A percentile compares a stretch with the other conserved stretches of the same genome.
phyloP scores from a whole-genome alignment of 2,888 invertebrate genomes.

The Aphidoletes aphidimyza region DNA sequence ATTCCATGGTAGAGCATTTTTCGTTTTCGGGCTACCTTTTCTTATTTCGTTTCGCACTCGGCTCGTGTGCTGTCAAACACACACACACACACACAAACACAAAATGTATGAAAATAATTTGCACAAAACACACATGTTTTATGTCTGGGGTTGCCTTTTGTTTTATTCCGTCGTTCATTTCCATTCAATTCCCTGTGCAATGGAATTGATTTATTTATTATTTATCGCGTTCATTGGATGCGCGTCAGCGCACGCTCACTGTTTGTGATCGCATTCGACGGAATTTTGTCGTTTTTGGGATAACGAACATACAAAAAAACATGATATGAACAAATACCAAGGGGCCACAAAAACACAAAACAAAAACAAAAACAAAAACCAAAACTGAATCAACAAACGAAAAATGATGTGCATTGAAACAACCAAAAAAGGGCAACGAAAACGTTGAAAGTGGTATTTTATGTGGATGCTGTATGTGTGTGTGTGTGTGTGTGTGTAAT shows the following conservation, averaged over 20 bases:
- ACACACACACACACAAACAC: background rate
- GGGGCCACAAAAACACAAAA: background rate
- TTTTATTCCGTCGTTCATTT: background rate
- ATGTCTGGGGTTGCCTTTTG: background rate
- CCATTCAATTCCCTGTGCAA: conserved; percentile 1
- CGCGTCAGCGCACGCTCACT: background rate
- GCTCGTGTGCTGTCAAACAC: background rate
- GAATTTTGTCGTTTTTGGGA: conserved; percentile 26
- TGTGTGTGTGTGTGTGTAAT: background rate
- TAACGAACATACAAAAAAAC: conserved; percentile 6
- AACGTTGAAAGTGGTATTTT: background rate
- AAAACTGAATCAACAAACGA: background rate
- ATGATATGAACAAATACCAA: conserved; percentile 1
- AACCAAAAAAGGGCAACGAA: too few species aligned
- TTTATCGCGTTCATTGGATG: conserved; percentile 19
- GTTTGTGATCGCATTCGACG: background rate
- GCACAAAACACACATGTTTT: background rate
- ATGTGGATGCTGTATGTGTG: background rate
- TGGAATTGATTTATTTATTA: conserved; percentile 26
- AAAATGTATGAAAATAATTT: background rate
- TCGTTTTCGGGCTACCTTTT: too few species aligned
- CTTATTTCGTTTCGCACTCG: too few species aligned
- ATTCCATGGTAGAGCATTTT: too few species aligned
- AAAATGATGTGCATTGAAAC: background rate
- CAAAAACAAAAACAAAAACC: background rate